Conservation (phyloP, 2,113 vertebrate genomes). For the Xyrauchen texanus region DNA sequence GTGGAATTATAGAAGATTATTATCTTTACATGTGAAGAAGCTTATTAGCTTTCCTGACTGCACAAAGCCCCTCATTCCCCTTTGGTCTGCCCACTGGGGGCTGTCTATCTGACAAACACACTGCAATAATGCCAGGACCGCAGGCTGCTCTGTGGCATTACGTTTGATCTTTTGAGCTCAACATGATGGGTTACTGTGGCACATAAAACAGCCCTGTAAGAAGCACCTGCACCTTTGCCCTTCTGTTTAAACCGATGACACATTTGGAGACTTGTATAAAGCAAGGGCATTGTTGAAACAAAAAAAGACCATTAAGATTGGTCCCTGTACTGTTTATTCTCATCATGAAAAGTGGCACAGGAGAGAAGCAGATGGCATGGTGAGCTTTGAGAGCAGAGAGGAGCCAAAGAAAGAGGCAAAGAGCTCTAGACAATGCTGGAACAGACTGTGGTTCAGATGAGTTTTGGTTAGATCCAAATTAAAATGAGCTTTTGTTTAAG, state of each 20-base stretch:
- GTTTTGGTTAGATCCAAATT: slow-evolving; percentile 33
- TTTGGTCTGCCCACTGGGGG: background rate
- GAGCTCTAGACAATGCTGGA: slow-evolving; percentile 17
- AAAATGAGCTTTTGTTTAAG: slow-evolving; percentile 37
- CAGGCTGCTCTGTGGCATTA: background rate
- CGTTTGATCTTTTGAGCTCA: slow-evolving; percentile 20
- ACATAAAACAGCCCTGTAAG: slow-evolving; percentile 20
- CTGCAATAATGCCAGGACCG: background rate
- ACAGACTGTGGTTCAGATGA: slow-evolving; percentile 29
- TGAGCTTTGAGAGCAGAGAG: slow-evolving; percentile 24
- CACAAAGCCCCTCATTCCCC: slow-evolving; percentile 30
- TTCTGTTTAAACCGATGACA: background rate
- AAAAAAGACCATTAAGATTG: background rate
- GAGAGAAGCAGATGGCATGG: slow-evolving; percentile 33
- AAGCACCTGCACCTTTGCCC: background rate
- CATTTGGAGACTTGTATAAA: slow-evolving; percentile 3
- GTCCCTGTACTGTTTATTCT: slow-evolving; percentile 8
- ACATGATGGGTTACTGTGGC: slow-evolving; percentile 12
- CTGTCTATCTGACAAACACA: background rate
- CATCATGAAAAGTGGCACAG: slow-evolving; percentile 17
- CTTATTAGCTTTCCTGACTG: slow-evolving; percentile 57
- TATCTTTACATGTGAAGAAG: slow-evolving; percentile 64
- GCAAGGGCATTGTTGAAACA: slow-evolving; percentile 3
- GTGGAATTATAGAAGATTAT: slow-evolving; percentile 64
- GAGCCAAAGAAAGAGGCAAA: slow-evolving; percentile 20